Conservation (phyloP, 2,888 invertebrate genomes). For the Pollenia griseotomentosa region DNA sequence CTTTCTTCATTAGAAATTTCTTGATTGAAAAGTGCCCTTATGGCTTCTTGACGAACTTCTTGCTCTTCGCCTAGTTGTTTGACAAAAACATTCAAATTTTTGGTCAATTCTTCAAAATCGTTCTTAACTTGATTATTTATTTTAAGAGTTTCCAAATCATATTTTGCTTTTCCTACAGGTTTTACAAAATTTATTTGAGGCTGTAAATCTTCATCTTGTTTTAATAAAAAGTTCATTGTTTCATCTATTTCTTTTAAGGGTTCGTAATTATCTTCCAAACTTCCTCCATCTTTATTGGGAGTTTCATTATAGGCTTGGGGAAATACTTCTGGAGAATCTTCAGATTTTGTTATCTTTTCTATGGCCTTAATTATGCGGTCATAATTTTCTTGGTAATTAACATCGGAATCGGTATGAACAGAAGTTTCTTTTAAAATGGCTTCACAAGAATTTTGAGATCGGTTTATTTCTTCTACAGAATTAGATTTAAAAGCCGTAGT, state of each 20-base stretch:
- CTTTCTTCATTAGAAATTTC: slow-evolving; percentile 15
- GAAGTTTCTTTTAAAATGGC: not conserved
- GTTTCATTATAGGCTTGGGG: slow-evolving; percentile 59
- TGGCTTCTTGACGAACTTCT: slow-evolving; percentile 23
- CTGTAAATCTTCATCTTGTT: slow-evolving; percentile 7
- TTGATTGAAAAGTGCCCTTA: not conserved
- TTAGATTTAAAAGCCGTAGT: too few relatives aligned
- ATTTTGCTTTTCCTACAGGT: slow-evolving; percentile 61
- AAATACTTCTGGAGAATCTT: not conserved
- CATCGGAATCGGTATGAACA: not conserved
- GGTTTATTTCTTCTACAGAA: not conserved
- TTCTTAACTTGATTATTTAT: slow-evolving; percentile 75
- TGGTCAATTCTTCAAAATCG: slow-evolving; percentile 77
- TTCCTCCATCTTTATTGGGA: not conserved
- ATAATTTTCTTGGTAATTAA: slow-evolving; percentile 61
- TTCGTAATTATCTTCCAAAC: slow-evolving; percentile 64
- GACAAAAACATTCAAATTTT: slow-evolving; percentile 75
- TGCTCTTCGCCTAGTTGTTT: slow-evolving; percentile 73
- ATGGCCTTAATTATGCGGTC: slow-evolving; percentile 64
- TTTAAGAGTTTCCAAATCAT: slow-evolving; percentile 75
- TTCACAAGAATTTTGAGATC: not conserved
- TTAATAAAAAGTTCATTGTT: slow-evolving; percentile 27
- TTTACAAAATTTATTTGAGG: not conserved
- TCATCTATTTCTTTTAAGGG: slow-evolving; percentile 55
- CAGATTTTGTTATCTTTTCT: not conserved